These are phyloP conservation scores for Holothuria scabra DNA, from an alignment of 53 echinoderm and acorn worm genomes.

Conservation along the genomic window DNA sequence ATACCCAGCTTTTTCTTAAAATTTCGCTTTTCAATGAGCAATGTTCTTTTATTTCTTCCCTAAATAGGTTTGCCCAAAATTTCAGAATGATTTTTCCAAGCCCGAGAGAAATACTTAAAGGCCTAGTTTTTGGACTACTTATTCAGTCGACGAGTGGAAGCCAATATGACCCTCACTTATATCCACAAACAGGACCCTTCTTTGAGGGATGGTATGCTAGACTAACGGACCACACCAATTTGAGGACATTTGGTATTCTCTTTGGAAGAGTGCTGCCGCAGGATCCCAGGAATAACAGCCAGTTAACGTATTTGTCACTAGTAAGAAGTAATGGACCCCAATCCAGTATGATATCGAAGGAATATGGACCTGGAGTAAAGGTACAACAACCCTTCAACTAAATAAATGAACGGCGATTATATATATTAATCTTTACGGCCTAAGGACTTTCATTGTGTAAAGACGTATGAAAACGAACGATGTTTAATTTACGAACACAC, in stretches of 20 bases:
- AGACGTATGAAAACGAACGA: too few relatives aligned
- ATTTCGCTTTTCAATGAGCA: too few relatives aligned
- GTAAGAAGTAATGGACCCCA: slow-evolving; percentile 56
- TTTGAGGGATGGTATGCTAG: slow-evolving; percentile 89
- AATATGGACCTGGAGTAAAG: slow-evolving; percentile 44
- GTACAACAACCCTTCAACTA: neutral
- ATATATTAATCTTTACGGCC: too few relatives aligned
- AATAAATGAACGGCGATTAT: too few relatives aligned
- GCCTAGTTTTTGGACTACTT: neutral
- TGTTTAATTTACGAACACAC: too few relatives aligned
- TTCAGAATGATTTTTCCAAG: too few relatives aligned
- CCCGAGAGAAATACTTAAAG: too few relatives aligned
- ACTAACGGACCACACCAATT: slow-evolving; percentile 63
- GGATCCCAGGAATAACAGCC: neutral
- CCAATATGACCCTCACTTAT: slow-evolving; percentile 80
- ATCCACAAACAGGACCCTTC: slow-evolving; percentile 70
- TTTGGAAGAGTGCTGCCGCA: slow-evolving; percentile 70
- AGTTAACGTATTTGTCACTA: slow-evolving; percentile 65
- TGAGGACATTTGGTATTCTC: slow-evolving; percentile 71
- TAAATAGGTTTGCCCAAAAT: too few relatives aligned
- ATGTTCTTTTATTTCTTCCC: too few relatives aligned
- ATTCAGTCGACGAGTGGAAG: slow-evolving; percentile 30
- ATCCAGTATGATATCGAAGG: slow-evolving; percentile 52
- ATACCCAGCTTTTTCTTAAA: too few relatives aligned
- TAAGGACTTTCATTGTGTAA: too few relatives aligned